phyloP scores from a whole-genome alignment of 1,140 invertebrate genomes.

The Sesamia nonagrioides region DNA sequence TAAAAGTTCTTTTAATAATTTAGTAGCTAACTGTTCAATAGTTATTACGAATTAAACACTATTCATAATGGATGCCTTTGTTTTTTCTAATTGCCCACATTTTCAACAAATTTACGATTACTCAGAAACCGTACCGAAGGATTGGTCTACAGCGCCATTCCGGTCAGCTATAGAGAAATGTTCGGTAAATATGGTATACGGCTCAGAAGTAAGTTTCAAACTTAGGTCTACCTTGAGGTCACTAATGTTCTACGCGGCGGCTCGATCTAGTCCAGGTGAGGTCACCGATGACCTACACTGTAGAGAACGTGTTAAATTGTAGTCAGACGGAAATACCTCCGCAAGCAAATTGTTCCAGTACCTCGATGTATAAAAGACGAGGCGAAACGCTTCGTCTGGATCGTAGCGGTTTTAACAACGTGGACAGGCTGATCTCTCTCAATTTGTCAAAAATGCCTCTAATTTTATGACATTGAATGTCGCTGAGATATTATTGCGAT shows the following conservation, averaged over 20 bases:
- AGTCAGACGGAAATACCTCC: no score
- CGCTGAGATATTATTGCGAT: no score
- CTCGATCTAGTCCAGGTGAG: conserved; percentile 5
- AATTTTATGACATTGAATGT: no score
- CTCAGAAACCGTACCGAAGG: not conserved
- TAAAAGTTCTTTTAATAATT: not conserved
- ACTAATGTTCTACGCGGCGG: conserved; percentile 6
- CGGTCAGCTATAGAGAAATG: conserved; percentile 2
- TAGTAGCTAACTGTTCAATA: conserved; percentile 1
- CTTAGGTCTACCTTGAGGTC: conserved; percentile 1
- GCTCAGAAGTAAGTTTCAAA: not conserved
- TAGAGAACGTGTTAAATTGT: conserved; percentile 14
- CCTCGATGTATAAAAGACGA: no score
- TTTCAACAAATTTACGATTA: conserved; percentile 11
- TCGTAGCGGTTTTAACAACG: no score
- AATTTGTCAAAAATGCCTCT: no score
- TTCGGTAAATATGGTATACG: not conserved
- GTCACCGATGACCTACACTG: conserved; percentile 2
- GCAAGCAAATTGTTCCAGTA: no score
- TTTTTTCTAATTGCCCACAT: not conserved
- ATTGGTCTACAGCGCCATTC: conserved; percentile 5
- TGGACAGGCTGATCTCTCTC: no score
- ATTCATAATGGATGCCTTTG: conserved; percentile 6
- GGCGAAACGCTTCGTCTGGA: no score
- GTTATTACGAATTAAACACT: not conserved